Evolutionary conservation across 2,797 vertebrate genomes (phyloP).

Genomic region (Aplochiton taeniatus): DNA sequence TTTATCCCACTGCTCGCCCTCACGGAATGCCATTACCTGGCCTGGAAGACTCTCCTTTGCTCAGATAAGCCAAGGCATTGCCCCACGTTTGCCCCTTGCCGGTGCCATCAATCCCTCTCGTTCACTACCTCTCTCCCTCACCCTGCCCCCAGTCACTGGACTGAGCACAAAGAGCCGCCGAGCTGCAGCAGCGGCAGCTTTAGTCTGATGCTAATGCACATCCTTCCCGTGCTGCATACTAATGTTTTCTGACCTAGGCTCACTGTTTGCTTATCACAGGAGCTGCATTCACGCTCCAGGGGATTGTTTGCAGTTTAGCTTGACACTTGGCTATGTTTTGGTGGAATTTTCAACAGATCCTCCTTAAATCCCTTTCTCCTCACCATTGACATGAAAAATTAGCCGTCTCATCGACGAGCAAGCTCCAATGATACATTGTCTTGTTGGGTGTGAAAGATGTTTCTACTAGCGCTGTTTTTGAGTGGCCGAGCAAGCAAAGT

Average conservation of each 20-base stretch:
- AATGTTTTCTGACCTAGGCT: slow-evolving; percentile 72
- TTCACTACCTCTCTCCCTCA: slow-evolving; percentile 48
- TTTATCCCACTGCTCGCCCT: not conserved
- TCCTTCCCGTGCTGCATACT: slow-evolving; percentile 77
- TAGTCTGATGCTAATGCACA: slow-evolving; percentile 81
- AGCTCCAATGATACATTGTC: slow-evolving; percentile 31
- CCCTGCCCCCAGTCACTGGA: slow-evolving; percentile 68
- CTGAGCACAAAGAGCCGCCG: slow-evolving; percentile 73
- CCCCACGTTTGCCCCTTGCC: slow-evolving; percentile 73
- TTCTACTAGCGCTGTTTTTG: slow-evolving; percentile 45
- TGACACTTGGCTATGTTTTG: slow-evolving; percentile 43
- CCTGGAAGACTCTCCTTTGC: slow-evolving; percentile 42
- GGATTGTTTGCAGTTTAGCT: slow-evolving; percentile 61
- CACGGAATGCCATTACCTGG: slow-evolving; percentile 27
- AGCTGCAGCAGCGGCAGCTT: slow-evolving; percentile 72
- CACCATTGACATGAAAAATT: slow-evolving; percentile 1
- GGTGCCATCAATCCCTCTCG: slow-evolving; percentile 62
- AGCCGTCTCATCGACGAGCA: slow-evolving; percentile 8
- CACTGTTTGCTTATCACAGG: slow-evolving; percentile 66
- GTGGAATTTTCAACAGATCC: slow-evolving; percentile 33
- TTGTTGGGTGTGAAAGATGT: slow-evolving; percentile 29
- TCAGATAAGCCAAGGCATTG: slow-evolving; percentile 55
- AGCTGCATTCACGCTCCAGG: slow-evolving; percentile 61
- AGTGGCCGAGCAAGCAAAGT: slow-evolving; percentile 60
- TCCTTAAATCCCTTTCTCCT: slow-evolving; percentile 16